These are phyloP conservation scores for Megaceryle torquata DNA, from an alignment of 2,113 vertebrate species.

Conservation along the genomic window DNA sequence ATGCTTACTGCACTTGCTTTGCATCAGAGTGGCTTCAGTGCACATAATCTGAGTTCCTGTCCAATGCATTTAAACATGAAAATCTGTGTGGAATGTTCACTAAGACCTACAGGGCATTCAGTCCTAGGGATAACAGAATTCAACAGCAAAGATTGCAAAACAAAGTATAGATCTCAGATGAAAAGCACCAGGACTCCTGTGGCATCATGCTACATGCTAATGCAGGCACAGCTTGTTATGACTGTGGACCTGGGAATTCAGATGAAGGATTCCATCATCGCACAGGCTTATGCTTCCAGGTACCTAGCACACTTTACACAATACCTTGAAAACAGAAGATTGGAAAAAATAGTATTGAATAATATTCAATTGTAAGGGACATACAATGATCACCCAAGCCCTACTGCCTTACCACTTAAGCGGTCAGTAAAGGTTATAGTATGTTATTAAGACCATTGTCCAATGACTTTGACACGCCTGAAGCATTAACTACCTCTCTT, in stretches of 20 bases:
- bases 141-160: not conserved
- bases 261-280: not conserved
- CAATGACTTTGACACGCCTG: not conserved
- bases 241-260: not conserved
- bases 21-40: not conserved
- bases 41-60: not conserved
- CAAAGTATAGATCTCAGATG: accelerated
- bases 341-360: not conserved
- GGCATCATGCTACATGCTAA: not conserved
- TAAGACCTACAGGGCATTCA: not conserved
- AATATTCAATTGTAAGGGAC: not conserved
- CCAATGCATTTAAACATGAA: not conserved
- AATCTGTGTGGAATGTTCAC: too few species aligned
- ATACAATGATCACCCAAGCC: not conserved
- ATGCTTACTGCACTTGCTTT: not conserved
- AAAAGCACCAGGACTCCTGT: not conserved
- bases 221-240: not conserved
- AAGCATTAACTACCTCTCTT: not conserved
- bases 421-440: not conserved
- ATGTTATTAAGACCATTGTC: not conserved
- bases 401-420: not conserved
- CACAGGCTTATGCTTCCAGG: not conserved
- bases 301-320: not conserved
- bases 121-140: not conserved
- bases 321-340: not conserved